A percentile compares a stretch with the other conserved stretches of the same genome.
Evolutionary conservation across 2,797 vertebrate genomes (phyloP).

Genomic region (Nyctibius grandis): DNA sequence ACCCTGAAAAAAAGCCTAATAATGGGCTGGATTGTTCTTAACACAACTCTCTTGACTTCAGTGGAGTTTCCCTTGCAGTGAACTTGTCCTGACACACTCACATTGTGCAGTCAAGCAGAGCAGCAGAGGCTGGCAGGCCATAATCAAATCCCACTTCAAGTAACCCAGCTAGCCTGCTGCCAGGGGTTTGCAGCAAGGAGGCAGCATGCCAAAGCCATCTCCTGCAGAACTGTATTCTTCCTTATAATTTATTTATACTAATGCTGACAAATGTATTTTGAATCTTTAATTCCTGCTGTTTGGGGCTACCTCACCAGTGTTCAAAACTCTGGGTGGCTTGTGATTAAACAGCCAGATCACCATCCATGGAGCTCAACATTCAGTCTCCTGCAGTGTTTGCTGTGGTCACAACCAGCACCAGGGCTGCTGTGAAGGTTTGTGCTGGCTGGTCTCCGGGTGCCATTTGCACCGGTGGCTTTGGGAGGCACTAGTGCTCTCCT

Average conservation of each 20-base stretch:
- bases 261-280: not conserved
- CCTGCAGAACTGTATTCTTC: not conserved
- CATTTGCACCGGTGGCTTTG: not conserved
- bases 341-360: not conserved
- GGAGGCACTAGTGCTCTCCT: not conserved
- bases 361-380: not conserved
- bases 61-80: not conserved
- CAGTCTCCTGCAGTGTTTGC: not conserved
- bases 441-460: not conserved
- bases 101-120: not conserved
- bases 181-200: not conserved
- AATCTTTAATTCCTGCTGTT: not conserved
- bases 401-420: not conserved
- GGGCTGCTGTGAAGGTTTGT: not conserved
- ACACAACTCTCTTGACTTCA: constrained; percentile 9
- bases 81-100: not conserved
- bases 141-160: not conserved
- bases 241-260: not conserved
- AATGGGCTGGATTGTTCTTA: not conserved
- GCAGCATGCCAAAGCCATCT: not conserved
- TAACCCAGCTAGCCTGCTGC: not conserved
- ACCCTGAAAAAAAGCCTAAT: not conserved
- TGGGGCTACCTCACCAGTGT: not conserved
- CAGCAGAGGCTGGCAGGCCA: not conserved
- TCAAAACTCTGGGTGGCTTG: not conserved